Base-by-base conservation (phyloP, 1,140 invertebrate genomes). In the Atta colombica region DNA sequence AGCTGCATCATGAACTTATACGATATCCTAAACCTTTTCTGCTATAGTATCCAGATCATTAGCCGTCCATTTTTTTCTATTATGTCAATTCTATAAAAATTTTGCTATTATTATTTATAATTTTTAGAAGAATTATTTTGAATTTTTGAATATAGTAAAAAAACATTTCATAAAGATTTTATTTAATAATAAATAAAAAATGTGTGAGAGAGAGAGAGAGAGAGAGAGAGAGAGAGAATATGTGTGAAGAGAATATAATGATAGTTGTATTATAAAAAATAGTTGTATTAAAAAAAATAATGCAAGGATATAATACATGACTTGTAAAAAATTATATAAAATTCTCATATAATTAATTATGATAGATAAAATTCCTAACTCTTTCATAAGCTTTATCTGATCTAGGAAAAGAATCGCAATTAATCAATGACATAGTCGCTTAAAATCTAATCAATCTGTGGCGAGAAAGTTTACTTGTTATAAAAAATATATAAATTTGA, bases 1-100 rank as follows among this genome's bases (percentile, higher is more conserved):
- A 58, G 78, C 51, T 45, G 61, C n/a, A 77, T 82, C 68, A 61
- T 82, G 55, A 31, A 74, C 55, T 74, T 74, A 74, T 63, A 75
- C 49, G 53, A 74, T 39, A 58, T 6, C n/a, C 55, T 82, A 35
- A 74, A 82, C 53, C 8, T 45, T 60, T 72, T 21, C 12, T 25
- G 8, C 39, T 18, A 2, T 45, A 35, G 0, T n/a, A 18, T 16
- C 28, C 12, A 58, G 28, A 55, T 68, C n/a, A 25, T 55, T 68
- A 68, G 51, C 39, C 1, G 28, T 1, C 8, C 6, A 66, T 80
- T 18, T 60, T 71, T 66, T 81, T 16, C 7, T 10, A 4, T 5
- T 18, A 5, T 45, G 49, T 45, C 8, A 2, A n/a, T 28, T 12
- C 16, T 14, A 25, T 4, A 3, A 25, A 31, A 31, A 60, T 82